Conservation (phyloP, 1,140 invertebrate genomes). For the Coelopa frigida region DNA sequence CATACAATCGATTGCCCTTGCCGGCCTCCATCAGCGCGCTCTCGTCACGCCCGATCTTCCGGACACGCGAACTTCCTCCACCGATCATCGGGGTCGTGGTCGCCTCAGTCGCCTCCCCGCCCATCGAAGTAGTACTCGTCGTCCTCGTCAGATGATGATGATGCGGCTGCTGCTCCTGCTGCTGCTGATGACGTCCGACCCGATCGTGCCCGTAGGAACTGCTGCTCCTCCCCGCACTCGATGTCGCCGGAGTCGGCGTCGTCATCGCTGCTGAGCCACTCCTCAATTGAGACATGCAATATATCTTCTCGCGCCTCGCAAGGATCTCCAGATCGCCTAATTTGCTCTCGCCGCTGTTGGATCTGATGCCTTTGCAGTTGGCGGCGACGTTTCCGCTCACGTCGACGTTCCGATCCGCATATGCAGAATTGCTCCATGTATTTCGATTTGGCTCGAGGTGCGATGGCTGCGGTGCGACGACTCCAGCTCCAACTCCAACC, state of each 20-base stretch:
- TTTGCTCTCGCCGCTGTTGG: constrained; percentile 39
- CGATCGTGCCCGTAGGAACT: no score
- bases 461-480: constrained; percentile 23
- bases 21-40: constrained; percentile 23
- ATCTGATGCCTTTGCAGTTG: constrained; percentile 33
- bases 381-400: constrained; percentile 27
- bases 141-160: constrained; percentile 14
- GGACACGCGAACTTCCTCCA: constrained; percentile 17
- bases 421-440: constrained; percentile 44
- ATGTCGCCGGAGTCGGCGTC: constrained; percentile 27
- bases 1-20: constrained; percentile 39
- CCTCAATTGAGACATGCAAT: constrained; percentile 45
- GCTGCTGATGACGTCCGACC: constrained; percentile 5
- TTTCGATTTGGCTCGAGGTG: constrained; percentile 33
- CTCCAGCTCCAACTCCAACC: no score
- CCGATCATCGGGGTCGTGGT: constrained; percentile 20
- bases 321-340: constrained; percentile 46
- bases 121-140: constrained; percentile 41
- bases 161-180: constrained; percentile 14
- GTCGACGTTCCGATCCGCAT: constrained; percentile 30
- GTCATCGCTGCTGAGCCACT: constrained; percentile 41
- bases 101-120: constrained; percentile 16
- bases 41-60: constrained; percentile 22
- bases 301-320: constrained; percentile 46
- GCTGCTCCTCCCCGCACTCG: constrained; percentile 13